Conservation (phyloP, 2,888 invertebrate genomes). For the Parthenolecanium corni region DNA sequence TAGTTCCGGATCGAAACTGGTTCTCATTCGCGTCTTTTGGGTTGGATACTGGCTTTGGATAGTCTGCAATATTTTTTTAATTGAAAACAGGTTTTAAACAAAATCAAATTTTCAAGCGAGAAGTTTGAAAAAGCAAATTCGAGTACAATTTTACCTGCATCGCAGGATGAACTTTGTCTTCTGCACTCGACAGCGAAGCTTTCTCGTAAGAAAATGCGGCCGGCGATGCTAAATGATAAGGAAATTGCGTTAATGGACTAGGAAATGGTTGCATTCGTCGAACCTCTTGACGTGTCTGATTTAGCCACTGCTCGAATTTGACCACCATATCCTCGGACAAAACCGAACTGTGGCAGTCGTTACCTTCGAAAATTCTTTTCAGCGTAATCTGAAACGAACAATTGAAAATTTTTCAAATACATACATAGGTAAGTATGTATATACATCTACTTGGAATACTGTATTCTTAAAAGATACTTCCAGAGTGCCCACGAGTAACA, state of each 20-base stretch:
- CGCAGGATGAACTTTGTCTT: constrained; percentile 38
- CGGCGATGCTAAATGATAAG: constrained; percentile 19
- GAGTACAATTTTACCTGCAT: constrained; percentile 34
- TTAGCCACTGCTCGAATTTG: constrained; percentile 83
- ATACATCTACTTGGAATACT: no score
- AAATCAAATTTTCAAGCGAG: no score
- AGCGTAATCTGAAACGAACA: constrained; percentile 6
- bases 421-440: no score
- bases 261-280: constrained; percentile 20
- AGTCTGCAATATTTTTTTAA: constrained; percentile 48
- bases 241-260: constrained; percentile 14
- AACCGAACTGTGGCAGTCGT: constrained; percentile 43
- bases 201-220: constrained; percentile 18
- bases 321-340: constrained; percentile 70
- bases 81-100: not conserved
- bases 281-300: constrained; percentile 44
- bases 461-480: no score
- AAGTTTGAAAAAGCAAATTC: not conserved
- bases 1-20: constrained; percentile 91
- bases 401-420: not conserved
- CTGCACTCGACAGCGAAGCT: not conserved
- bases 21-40: constrained; percentile 87
- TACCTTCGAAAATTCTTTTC: constrained; percentile 14
- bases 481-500: no score
- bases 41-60: constrained; percentile 65